These are phyloP conservation scores for Antedon mediterranea DNA, from an alignment of 53 echinoderm and acorn worm species.

Conservation along the genomic window DNA sequence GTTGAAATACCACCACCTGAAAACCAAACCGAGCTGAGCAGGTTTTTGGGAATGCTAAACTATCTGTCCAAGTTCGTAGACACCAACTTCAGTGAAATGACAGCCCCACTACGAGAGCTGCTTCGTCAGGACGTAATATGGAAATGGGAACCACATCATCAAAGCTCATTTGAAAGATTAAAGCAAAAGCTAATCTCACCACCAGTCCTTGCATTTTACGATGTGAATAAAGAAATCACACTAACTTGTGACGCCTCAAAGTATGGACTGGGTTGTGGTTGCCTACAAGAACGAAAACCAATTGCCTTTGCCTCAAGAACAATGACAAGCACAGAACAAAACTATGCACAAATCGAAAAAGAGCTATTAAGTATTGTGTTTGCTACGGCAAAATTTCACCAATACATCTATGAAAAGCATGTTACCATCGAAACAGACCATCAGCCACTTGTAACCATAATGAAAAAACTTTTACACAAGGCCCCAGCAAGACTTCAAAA, in stretches of 20 bases:
- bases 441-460: not conserved
- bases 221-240: not conserved
- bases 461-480: not conserved
- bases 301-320: not conserved
- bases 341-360: not conserved
- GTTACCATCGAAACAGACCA: not conserved
- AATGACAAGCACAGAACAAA: not conserved
- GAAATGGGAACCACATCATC: not conserved
- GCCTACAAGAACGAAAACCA: constrained; percentile 19
- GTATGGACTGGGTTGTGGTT: constrained; percentile 19
- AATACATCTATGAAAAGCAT: not conserved
- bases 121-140: not conserved
- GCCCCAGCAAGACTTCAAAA: not conserved
- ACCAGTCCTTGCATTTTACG: not conserved
- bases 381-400: not conserved
- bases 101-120: not conserved
- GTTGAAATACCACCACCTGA: not conserved
- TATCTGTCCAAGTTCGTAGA: too few relatives aligned
- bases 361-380: not conserved
- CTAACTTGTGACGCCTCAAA: constrained; percentile 36
- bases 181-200: not conserved
- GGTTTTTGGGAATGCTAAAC: not conserved
- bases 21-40: not conserved
- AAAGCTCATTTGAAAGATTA: not conserved
- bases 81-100: not conserved